A percentile compares a stretch with the other conserved stretches of the same genome.
Evolutionary conservation across 1,140 invertebrate species (phyloP).

Genomic region (Hylyphantes graminicola): DNA sequence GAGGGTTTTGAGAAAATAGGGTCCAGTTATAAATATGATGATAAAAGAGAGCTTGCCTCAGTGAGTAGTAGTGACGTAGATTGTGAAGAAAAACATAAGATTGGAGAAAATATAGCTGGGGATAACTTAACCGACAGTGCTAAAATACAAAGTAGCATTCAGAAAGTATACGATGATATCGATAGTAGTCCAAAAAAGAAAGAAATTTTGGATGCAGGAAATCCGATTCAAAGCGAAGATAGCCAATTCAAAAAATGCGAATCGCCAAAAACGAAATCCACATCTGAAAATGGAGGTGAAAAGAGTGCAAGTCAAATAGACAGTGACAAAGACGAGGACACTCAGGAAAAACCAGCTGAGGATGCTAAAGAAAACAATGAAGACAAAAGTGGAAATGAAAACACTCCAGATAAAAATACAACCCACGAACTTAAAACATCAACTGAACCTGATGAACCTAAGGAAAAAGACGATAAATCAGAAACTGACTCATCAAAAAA

Average conservation of each 20-base stretch:
- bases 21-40: neutral
- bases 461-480: neutral
- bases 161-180: constrained; percentile 9
- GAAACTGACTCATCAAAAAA: neutral
- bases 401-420: neutral
- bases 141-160: constrained; percentile 23
- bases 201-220: no score
- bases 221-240: no score
- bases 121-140: constrained; percentile 55
- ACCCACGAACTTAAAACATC: neutral
- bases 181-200: no score
- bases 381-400: neutral
- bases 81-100: constrained; percentile 9
- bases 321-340: neutral
- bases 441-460: neutral
- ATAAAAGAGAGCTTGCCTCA: neutral
- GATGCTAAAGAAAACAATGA: neutral
- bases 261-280: no score
- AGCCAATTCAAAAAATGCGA: no score
- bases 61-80: neutral
- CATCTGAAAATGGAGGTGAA: no score
- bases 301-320: neutral
- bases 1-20: neutral
- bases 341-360: neutral
- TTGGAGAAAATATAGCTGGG: neutral